phyloP scores from a whole-genome alignment of 2,888 invertebrate species.

The Nudaria mundana region DNA sequence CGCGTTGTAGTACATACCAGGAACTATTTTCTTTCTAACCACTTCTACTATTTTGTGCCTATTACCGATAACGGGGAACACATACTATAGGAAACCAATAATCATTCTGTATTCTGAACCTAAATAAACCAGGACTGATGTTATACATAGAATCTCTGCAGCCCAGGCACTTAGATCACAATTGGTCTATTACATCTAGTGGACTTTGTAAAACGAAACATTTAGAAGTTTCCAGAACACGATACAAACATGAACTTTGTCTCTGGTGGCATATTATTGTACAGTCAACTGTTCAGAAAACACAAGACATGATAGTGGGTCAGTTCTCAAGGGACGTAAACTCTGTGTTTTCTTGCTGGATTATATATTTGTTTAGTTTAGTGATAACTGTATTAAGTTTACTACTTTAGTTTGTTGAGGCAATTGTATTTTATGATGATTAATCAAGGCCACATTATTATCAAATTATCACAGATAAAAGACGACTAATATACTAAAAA shows the following conservation, averaged over 20 bases:
- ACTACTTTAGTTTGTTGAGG: no score
- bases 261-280: constrained; percentile 1
- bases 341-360: constrained; percentile 3
- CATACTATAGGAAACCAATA: background rate
- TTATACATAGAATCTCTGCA: background rate
- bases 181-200: no score
- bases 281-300: constrained; percentile 1
- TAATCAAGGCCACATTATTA: no score
- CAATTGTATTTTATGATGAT: no score
- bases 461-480: no score
- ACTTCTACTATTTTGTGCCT: no score
- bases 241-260: background rate
- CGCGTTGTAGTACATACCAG: no score
- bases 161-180: no score
- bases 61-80: background rate
- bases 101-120: background rate
- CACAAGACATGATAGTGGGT: constrained; percentile 1
- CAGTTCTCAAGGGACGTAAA: constrained; percentile 1
- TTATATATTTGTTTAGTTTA: constrained; percentile 15
- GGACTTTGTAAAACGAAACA: background rate
- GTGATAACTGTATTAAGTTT: no score
- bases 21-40: no score
- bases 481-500: no score
- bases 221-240: background rate
- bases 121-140: background rate